phyloP scores from a whole-genome alignment of 2,113 vertebrate genomes.

The Panthera uncia region DNA sequence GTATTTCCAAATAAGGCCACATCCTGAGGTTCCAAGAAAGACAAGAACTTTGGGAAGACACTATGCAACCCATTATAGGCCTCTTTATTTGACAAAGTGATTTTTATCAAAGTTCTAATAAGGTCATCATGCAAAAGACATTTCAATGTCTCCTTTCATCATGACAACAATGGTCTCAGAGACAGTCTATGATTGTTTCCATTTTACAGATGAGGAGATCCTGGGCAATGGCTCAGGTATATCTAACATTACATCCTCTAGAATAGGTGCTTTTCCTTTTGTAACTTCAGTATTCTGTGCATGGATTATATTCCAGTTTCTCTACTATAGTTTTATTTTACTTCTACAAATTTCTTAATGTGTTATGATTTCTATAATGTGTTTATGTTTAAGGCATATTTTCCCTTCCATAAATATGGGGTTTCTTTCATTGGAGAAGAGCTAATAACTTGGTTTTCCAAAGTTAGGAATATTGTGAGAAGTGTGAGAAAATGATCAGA shows the following conservation, averaged over 20 bases:
- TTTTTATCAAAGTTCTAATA: background rate
- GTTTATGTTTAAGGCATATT: background rate
- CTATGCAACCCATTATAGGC: background rate
- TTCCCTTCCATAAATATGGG: background rate
- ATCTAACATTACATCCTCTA: rapidly evolving
- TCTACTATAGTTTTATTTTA: background rate
- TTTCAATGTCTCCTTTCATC: background rate
- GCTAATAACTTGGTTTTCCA: background rate
- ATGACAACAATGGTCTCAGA: background rate
- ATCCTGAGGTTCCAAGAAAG: background rate
- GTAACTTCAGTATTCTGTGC: background rate
- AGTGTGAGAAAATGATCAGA: background rate
- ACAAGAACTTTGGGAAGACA: background rate
- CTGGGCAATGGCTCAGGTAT: background rate
- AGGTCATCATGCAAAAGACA: background rate
- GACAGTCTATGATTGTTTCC: background rate
- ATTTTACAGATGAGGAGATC: background rate
- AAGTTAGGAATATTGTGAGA: background rate
- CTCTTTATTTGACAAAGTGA: background rate
- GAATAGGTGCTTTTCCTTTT: too few species aligned
- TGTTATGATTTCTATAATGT: background rate
- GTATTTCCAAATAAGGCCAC: background rate
- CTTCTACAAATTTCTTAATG: background rate
- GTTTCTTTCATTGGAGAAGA: background rate
- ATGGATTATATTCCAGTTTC: background rate